These are phyloP conservation scores for Cuculus canorus DNA, from an alignment of 2,797 vertebrate species.

Conservation along the genomic window DNA sequence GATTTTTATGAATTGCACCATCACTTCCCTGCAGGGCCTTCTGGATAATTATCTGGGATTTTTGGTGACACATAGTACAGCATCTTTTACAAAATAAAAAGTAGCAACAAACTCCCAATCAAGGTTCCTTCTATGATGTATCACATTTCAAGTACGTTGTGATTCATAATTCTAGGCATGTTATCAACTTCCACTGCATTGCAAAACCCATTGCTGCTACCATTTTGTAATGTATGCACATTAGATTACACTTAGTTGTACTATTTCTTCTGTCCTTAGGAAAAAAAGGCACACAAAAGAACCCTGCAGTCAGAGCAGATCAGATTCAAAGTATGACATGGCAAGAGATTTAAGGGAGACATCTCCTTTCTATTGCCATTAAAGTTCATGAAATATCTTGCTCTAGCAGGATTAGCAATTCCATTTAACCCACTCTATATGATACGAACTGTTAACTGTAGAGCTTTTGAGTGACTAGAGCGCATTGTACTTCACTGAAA, in stretches of 20 bases:
- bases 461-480: slow-evolving; percentile 2
- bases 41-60: not conserved
- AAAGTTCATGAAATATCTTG: not conserved
- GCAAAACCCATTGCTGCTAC: not conserved
- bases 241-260: not conserved
- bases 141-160: not conserved
- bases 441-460: not conserved
- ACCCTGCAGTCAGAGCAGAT: not conserved
- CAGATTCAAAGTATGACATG: not conserved
- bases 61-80: not conserved
- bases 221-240: not conserved
- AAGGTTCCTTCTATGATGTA: not conserved
- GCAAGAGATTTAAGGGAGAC: not conserved
- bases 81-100: not conserved
- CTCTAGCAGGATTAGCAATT: not conserved
- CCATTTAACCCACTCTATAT: not conserved
- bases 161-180: not conserved
- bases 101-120: not conserved
- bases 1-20: not conserved
- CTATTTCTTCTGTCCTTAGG: not conserved
- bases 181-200: not conserved
- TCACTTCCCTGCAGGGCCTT: not conserved
- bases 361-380: not conserved
- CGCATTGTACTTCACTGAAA: not conserved
- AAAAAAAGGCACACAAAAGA: not conserved